Conservation (phyloP, 2,797 vertebrate genomes). For the Rhinichthys osculus region DNA sequence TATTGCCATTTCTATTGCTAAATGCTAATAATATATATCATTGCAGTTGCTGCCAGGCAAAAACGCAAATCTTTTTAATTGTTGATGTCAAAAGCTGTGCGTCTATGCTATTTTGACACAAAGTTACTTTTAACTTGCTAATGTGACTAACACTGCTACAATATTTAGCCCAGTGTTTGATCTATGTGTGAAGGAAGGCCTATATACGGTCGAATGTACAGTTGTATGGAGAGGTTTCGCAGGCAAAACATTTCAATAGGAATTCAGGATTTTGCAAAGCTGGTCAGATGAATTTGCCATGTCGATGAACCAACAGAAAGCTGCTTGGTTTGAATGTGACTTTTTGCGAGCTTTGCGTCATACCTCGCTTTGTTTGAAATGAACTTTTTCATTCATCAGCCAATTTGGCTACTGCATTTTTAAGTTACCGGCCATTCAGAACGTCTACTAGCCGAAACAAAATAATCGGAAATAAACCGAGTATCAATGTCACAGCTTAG, state of each 20-base stretch:
- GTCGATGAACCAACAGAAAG: not conserved
- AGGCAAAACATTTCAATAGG: not conserved
- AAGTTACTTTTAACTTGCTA: not conserved
- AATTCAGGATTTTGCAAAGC: not conserved
- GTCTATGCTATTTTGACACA: not conserved
- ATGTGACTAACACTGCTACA: not conserved
- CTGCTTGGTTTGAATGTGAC: not conserved
- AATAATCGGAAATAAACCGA: not conserved
- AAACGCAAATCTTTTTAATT: not conserved
- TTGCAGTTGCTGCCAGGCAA: too few species aligned
- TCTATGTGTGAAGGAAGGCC: not conserved
- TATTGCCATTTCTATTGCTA: not conserved
- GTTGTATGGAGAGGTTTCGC: not conserved
- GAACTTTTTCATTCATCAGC: not conserved
- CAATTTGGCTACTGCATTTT: not conserved
- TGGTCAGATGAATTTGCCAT: not conserved
- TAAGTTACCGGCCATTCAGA: not conserved
- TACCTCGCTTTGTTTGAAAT: not conserved
- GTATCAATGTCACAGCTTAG: not conserved
- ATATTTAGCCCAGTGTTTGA: not conserved
- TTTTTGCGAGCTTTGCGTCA: not conserved
- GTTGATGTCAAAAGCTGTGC: not conserved
- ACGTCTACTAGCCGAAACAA: not conserved
- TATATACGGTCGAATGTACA: not conserved
- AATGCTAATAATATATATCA: not conserved